phyloP scores from a whole-genome alignment of 2,113 vertebrate genomes.

The Chloropsis cyanopogon region DNA sequence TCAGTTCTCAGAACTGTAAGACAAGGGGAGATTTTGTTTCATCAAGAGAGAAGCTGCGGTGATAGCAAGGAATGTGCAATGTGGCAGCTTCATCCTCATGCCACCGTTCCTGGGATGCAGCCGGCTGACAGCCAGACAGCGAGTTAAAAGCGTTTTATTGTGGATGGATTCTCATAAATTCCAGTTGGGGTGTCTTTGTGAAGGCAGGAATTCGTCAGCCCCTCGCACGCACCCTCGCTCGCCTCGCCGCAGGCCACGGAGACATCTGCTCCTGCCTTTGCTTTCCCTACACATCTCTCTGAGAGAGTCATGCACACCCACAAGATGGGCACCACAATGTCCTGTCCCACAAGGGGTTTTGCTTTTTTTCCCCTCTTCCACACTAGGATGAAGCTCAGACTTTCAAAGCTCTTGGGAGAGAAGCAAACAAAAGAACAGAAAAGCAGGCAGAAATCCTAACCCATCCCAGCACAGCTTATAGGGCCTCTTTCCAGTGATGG shows the following conservation, averaged over 20 bases:
- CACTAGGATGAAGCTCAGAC: background rate
- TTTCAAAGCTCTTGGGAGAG: conserved; percentile 5
- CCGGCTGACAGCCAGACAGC: background rate
- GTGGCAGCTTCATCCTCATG: background rate
- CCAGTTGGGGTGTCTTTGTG: background rate
- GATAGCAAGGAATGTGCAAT: conserved; percentile 29
- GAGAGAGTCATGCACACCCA: background rate
- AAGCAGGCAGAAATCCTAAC: background rate
- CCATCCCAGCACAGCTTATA: background rate
- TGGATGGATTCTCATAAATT: background rate
- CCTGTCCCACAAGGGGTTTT: background rate
- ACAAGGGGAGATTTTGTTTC: conserved; percentile 17
- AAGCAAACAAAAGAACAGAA: background rate
- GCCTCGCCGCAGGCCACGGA: conserved; percentile 16
- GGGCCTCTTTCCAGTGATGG: background rate
- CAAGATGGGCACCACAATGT: background rate
- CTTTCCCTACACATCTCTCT: background rate
- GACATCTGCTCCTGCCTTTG: conserved; percentile 24
- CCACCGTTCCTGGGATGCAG: background rate
- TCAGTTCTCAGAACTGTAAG: background rate
- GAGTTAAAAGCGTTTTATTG: conserved; percentile 1
- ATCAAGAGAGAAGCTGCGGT: background rate
- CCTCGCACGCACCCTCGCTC: background rate
- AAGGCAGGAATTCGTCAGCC: background rate
- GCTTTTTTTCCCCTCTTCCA: background rate